phyloP scores from a whole-genome alignment of 2,797 vertebrate species.

The Schizothorax lantsangensis region DNA sequence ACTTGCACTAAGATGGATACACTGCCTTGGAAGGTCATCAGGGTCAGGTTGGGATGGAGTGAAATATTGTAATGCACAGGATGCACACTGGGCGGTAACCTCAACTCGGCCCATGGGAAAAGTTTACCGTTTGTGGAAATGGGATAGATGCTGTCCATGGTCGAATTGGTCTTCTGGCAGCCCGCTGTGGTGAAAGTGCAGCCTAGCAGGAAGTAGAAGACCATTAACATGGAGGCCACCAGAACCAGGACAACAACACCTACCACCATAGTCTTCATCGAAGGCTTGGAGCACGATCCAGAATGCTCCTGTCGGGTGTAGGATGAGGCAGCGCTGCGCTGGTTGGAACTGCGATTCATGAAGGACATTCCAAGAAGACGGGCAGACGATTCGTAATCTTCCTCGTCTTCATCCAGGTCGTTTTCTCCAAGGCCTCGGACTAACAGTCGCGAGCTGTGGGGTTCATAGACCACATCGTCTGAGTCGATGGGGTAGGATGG shows the following conservation, averaged over 20 bases:
- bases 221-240: constrained; percentile 84
- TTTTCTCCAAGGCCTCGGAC: constrained; percentile 94
- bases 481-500: constrained; percentile 90
- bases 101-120: constrained; percentile 89
- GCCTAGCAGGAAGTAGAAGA: constrained; percentile 89
- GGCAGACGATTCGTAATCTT: constrained; percentile 95
- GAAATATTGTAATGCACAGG: constrained; percentile 87
- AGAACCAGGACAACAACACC: constrained; percentile 85
- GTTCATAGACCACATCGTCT: constrained; percentile 91
- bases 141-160: constrained; percentile 81
- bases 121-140: constrained; percentile 80
- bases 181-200: constrained; percentile 96
- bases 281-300: constrained; percentile 83
- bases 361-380: constrained; percentile 97
- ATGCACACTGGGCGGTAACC: constrained; percentile 83
- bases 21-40: constrained; percentile 83
- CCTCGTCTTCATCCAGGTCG: constrained; percentile 94
- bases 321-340: constrained; percentile 75
- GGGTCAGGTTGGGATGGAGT: constrained; percentile 85
- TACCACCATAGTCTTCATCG: constrained; percentile 80
- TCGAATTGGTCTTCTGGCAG: constrained; percentile 82
- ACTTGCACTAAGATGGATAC: constrained; percentile 82
- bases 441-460: constrained; percentile 89
- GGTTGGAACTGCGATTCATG: constrained; percentile 92
- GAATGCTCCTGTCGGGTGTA: constrained; percentile 82